These are phyloP conservation scores for Molossus molossus DNA, from an alignment of 2,797 vertebrate genomes.

Conservation along the genomic window DNA sequence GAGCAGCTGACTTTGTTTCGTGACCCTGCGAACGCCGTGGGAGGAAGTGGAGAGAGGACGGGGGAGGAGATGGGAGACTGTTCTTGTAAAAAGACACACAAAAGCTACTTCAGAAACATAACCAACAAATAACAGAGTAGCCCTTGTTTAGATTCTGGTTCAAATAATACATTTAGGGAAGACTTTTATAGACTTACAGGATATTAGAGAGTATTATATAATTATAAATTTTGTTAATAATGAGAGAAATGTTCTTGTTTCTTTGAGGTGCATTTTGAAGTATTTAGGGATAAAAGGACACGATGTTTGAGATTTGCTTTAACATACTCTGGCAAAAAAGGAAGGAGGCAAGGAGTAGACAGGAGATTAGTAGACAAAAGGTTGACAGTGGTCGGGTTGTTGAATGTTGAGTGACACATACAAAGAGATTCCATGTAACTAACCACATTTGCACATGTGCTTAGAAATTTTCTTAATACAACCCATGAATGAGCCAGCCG, in stretches of 20 bases:
- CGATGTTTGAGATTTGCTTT: constrained; percentile 28
- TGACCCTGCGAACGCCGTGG: neutral
- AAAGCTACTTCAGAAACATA: neutral
- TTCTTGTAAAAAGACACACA: neutral
- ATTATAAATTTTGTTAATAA: neutral
- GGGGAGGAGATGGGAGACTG: neutral
- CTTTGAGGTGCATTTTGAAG: constrained; percentile 9
- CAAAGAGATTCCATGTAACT: neutral
- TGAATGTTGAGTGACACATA: neutral
- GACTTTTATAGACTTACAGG: neutral
- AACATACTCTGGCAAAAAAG: neutral
- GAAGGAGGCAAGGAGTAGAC: neutral
- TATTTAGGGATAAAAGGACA: neutral
- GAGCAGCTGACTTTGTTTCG: neutral
- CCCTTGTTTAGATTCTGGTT: neutral
- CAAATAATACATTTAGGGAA: constrained; percentile 40
- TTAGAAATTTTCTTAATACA: neutral
- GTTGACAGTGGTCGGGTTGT: neutral
- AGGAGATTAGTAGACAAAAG: neutral
- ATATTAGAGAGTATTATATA: neutral
- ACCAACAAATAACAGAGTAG: neutral
- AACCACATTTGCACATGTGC: neutral
- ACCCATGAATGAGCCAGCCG: neutral
- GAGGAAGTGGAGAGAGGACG: neutral
- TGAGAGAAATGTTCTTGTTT: neutral